These are phyloP conservation scores for Rhopalosiphum maidis DNA, from an alignment of 1,140 invertebrate genomes.

Conservation along the genomic window DNA sequence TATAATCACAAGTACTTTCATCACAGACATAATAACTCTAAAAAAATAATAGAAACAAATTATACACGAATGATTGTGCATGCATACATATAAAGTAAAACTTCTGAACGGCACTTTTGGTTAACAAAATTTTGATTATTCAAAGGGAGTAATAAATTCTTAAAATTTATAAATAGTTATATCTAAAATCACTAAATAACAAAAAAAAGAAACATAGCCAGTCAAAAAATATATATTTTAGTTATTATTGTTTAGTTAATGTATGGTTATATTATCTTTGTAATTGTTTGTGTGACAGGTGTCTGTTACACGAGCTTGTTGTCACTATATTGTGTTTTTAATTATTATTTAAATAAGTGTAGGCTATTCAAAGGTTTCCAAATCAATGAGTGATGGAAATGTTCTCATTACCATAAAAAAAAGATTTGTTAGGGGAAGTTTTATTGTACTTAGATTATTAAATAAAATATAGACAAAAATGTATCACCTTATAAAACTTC, in stretches of 20 bases:
- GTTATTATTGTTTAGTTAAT: background rate
- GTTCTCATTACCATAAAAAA: too few species aligned
- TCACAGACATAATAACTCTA: conserved; percentile 51
- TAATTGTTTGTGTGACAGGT: background rate
- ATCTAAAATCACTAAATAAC: background rate
- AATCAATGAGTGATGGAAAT: too few species aligned
- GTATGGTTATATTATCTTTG: background rate
- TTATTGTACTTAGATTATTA: background rate
- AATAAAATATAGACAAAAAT: background rate
- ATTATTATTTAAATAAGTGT: too few species aligned
- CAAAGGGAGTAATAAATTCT: background rate
- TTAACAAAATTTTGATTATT: background rate
- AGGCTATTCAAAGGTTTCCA: too few species aligned
- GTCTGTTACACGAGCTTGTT: too few species aligned
- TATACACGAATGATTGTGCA: background rate
- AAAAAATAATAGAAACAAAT: background rate
- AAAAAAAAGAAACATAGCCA: background rate
- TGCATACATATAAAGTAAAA: background rate
- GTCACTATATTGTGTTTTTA: too few species aligned
- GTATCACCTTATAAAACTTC: conserved; percentile 45
- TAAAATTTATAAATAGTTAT: background rate
- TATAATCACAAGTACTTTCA: conserved; percentile 27
- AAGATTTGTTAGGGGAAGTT: background rate
- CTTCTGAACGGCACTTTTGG: background rate
- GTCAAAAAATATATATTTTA: background rate